Evolutionary conservation across 2,797 vertebrate genomes (phyloP).

Genomic region (Lutjanus argentimaculatus): DNA sequence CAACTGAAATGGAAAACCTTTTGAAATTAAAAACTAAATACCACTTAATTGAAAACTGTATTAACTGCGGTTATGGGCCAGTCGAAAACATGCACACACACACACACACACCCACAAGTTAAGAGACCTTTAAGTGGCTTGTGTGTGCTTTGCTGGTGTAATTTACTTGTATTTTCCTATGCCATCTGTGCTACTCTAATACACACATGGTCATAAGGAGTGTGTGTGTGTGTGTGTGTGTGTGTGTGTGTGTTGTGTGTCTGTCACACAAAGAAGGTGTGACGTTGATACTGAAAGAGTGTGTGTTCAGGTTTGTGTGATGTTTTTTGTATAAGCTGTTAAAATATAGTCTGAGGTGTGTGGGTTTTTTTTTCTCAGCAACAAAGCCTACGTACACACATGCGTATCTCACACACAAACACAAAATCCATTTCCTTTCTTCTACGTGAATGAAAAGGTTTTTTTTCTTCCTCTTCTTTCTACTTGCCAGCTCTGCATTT

Average conservation of each 20-base stretch:
- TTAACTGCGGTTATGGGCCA: not conserved
- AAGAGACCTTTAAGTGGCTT: not conserved
- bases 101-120: not conserved
- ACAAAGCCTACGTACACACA: not conserved
- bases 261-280: slow-evolving; percentile 10
- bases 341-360: not conserved
- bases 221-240: too few relatives aligned
- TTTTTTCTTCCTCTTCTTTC: slow-evolving; percentile 30
- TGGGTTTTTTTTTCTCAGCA: not conserved
- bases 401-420: not conserved
- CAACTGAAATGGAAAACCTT: not conserved
- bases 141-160: not conserved
- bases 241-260: not conserved
- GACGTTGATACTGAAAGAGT: slow-evolving; percentile 20
- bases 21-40: slow-evolving; percentile 3
- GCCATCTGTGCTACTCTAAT: too few relatives aligned
- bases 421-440: not conserved
- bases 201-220: too few relatives aligned
- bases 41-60: not conserved
- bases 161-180: too few relatives aligned
- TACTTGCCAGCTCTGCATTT: slow-evolving; percentile 17
- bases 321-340: not conserved
- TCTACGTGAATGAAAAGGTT: slow-evolving; percentile 31
- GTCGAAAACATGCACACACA: not conserved
- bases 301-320: slow-evolving; percentile 2